Evolutionary conservation across 2,113 vertebrate species (phyloP), one percentile per base, ranked within the genome.

Genomic region (Haplochromis vanheusdeni): DNA sequence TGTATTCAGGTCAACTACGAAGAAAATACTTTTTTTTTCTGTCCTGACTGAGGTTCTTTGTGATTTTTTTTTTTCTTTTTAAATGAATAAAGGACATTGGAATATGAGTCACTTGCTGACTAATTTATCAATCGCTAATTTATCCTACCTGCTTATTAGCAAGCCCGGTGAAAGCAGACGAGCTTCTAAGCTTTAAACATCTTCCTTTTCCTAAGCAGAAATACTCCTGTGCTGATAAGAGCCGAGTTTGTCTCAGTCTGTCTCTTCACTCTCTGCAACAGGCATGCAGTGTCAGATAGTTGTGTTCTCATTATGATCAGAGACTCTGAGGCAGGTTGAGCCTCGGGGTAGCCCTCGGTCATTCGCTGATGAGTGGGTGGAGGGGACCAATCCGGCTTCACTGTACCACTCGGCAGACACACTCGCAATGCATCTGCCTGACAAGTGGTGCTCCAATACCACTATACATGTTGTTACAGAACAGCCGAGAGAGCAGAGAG

Each of bases 391-490:
- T 93, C 82, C 65, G 17, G 87, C 56, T 79, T 91, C 82, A 40
- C 73, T 88, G 87, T 65, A 79, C 70, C 80, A 87, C 93, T 91
- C 83, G 31, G 86, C 84, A 86, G 65, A 89, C 87, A 42, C 84
- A 42, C 90, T 88, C 68, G 49, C 84, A 83, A 49, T 88, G 83
- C 85, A 56, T 91, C 75, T 84, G 55, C 79, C 55, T 91, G 89
- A 88, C 87, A 88, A 90, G 88, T 80, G 86, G 79, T 81, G 87
- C 89, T 89, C 81, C 84, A 79, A 31, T 81, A 40, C 83, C 86
- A 33, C 90, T 79, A 90, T 93, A 86, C 91, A 80, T 91, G 92
- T 92, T 86, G 87, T 93, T 94, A 88, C 93, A 93, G 62, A 89
- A 88, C 92, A 87, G 87, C 81, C 12, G 65, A 83, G 85, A 85